Percentiles rank a stretch among this genome's conserved stretches.
Conservation (phyloP, 1,140 invertebrate species). For the Drosophila repleta region DNA sequence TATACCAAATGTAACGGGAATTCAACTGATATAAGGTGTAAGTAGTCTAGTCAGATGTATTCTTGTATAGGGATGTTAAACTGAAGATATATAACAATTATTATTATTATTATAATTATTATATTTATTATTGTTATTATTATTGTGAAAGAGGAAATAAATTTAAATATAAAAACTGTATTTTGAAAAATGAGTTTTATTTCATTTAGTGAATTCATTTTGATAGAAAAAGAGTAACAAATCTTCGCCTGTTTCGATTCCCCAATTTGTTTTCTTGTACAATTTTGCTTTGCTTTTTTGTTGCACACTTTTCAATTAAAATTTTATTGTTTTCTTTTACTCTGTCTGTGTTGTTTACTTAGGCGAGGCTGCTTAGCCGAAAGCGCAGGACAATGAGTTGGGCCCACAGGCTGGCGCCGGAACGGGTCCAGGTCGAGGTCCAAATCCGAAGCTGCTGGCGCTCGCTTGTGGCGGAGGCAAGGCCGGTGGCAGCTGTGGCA, state of each 20-base stretch:
- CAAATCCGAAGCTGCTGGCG: slow-evolving; percentile 50
- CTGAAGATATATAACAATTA: too few species aligned
- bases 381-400: slow-evolving; percentile 19
- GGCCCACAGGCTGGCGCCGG: slow-evolving; percentile 18
- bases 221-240: slow-evolving; percentile 17
- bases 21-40: too few species aligned
- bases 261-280: slow-evolving; percentile 27
- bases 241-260: neutral
- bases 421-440: slow-evolving; percentile 11
- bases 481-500: slow-evolving; percentile 17
- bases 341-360: slow-evolving; percentile 78
- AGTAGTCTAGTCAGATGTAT: too few species aligned
- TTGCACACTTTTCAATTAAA: slow-evolving; percentile 78
- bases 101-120: too few species aligned
- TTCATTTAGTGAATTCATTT: neutral
- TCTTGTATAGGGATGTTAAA: too few species aligned
- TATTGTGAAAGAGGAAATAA: too few species aligned
- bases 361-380: slow-evolving; percentile 56
- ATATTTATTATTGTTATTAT: too few species aligned
- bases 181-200: too few species aligned
- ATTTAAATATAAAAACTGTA: too few species aligned
- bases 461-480: slow-evolving; percentile 31
- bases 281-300: slow-evolving; percentile 45
- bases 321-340: slow-evolving; percentile 83
- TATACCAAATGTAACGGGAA: too few species aligned